Base-by-base conservation (phyloP, 2,797 vertebrate species). In the Pygocentrus nattereri region DNA sequence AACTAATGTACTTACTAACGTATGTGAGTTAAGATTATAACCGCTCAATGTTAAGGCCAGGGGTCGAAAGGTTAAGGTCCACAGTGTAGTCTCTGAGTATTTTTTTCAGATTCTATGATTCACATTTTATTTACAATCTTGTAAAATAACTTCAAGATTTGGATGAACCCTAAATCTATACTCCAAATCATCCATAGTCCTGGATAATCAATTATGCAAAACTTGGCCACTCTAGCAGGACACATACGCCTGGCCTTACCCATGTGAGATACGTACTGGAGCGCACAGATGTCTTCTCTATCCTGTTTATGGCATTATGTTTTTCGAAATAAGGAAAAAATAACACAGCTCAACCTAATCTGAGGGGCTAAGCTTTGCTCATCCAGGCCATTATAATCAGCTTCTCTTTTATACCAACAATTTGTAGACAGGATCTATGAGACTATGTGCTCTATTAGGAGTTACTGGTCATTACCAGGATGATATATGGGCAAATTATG, bases 161-260 rank as follows among this genome's bases (percentile, higher is more conserved):
- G 18, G 19, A 64, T 64, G 64, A 64, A 16, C 4, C n/a, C 5
- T 65, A 65, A n/a, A 65, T 38, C 62, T 65, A 38, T 21, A 18
- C 23, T 71, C n/a, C 21, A 16, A 49, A 25, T 25, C 41, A 21
- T 5, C 4, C 13, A 25, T 13, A 25, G 10, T 23, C 21, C n/a
- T 68, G 65, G n/a, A n/a, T n/a, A 65, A 23, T 67, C 64, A 67
- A 11, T 27, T n/a, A 61, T 23, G 27, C 54, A 70, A 23, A 71
- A 27, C 50, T 69, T 12, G 15, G 4, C 23, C 27, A 0, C 30
- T 56, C 27, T 19, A 34, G 30, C 27, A 38, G 30, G 31, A 5
- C 8, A 8, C 8, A 38, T n/a, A 7, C 19, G 16, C 56, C 34
- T 34, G 7, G 19, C 30, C n/a, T 50, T 49, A 23, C 50, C 27